Conservation (phyloP, 2,113 vertebrate genomes). For the Grantiella picta region DNA sequence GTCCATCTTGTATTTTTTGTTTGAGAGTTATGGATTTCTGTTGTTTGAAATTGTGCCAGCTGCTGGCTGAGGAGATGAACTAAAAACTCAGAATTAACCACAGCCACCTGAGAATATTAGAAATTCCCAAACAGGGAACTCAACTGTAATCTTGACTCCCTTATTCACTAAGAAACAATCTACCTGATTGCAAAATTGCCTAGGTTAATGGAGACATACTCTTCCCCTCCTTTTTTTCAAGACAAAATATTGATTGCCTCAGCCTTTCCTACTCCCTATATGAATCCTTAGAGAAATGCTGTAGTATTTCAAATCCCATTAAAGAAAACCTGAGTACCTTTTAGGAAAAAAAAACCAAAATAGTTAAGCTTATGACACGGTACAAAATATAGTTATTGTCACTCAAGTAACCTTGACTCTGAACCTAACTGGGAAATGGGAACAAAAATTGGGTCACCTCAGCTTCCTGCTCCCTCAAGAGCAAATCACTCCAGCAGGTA, state of each 20-base stretch:
- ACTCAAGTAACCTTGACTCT: not conserved
- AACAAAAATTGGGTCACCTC: not conserved
- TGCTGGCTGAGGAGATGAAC: not conserved
- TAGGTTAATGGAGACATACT: not conserved
- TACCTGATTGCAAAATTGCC: not conserved
- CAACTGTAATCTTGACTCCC: not conserved
- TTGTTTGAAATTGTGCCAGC: not conserved
- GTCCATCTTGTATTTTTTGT: not conserved
- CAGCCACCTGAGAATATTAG: not conserved
- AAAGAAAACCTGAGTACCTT: not conserved
- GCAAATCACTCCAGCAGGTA: not conserved
- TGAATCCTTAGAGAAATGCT: not conserved
- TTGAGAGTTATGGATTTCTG: not conserved
- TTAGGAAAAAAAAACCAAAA: fast-evolving
- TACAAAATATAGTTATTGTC: not conserved
- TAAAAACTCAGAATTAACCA: not conserved
- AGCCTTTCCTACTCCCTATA: not conserved
- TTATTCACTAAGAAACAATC: not conserved
- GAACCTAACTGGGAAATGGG: not conserved
- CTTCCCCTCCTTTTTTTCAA: not conserved
- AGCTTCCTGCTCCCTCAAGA: not conserved
- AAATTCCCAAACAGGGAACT: not conserved
- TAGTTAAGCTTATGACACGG: not conserved
- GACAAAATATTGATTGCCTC: not conserved
- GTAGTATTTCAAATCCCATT: not conserved